Conservation (phyloP, 2,797 vertebrate species). For the Furcifer pardalis region DNA sequence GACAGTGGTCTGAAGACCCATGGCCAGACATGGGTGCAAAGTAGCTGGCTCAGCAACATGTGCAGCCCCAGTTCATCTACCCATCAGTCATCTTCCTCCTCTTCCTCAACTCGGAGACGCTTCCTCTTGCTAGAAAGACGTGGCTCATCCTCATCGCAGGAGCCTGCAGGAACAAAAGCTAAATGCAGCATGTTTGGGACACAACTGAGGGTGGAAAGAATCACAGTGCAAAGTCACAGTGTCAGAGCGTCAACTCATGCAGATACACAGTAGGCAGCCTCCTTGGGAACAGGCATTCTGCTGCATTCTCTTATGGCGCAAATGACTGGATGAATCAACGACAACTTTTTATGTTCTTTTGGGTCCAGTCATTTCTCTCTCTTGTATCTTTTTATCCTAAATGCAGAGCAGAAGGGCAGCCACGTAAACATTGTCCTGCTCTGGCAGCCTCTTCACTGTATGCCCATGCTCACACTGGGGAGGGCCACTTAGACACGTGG, state of each 20-base stretch:
- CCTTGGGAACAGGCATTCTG: neutral
- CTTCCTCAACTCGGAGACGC: slow-evolving; percentile 60
- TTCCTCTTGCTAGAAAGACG: slow-evolving; percentile 69
- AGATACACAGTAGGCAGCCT: neutral
- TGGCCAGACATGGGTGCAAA: too few relatives aligned
- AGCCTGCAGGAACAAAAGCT: slow-evolving; percentile 6
- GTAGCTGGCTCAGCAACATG: too few relatives aligned
- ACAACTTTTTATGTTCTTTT: neutral
- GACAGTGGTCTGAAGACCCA: neutral
- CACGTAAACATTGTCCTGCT: too few relatives aligned
- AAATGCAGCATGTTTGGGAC: neutral
- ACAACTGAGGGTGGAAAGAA: neutral
- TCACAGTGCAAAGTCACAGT: neutral
- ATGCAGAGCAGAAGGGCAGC: too few relatives aligned
- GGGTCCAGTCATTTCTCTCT: neutral
- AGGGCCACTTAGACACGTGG: too few relatives aligned
- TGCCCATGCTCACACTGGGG: too few relatives aligned
- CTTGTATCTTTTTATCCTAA: too few relatives aligned
- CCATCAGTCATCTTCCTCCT: slow-evolving; percentile 48
- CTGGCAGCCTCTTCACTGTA: too few relatives aligned
- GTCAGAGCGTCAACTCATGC: neutral
- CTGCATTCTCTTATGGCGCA: neutral
- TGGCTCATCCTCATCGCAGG: slow-evolving; percentile 1
- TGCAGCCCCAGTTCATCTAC: too few relatives aligned
- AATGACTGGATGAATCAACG: neutral